Base-by-base conservation (phyloP, 2,888 invertebrate species). In the Gryllus longicercus region DNA sequence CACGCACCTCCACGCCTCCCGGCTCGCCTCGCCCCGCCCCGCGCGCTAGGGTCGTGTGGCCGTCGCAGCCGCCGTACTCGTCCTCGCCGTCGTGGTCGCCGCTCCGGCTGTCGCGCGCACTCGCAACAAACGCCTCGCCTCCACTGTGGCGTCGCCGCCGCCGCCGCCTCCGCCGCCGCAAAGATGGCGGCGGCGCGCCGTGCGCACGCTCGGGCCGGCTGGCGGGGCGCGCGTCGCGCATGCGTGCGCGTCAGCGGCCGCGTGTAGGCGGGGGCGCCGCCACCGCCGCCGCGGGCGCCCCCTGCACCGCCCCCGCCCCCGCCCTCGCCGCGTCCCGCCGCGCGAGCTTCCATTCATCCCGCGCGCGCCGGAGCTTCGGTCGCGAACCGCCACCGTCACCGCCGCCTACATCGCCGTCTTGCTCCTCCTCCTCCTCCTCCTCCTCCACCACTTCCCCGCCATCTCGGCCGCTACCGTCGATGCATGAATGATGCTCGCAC, bases 241-340 rank as follows among this genome's bases (percentile, higher is more conserved):
- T 86, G 86, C 87, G 87, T 88, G 86, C 86, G 86, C 85, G 85
- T 86, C 86, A 85, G 85, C 86, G 83, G 84, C 85, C 85, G 85
- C 85, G 85, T 85, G 84, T 85, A 86, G 84, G 85, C 83, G 84
- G 84, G 85, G 85, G 51, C 51, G 81, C 85, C 86, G 87, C 86
- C 38, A 4, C 4, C 87, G 87, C 86, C 87, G 87, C 87, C 86
- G 87, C 86, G 87, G 87, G 87, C 87, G 87, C 12, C 77, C 50
- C 25, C 25, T n/a, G 38, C 77, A 3, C 16, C 51, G 25, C n/a
- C 18, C 23, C 78, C 23, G 18, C 63, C 49, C 50, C 75, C 63
- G 63, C 63, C 16, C 63, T 12, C n/a, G 50, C 75, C 63, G 63
- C 63, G 63, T n/a, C n/a, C n/a, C 63, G 63, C 38, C 38, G 38